Evolutionary conservation across 2,113 vertebrate species (phyloP), one percentile per base, ranked within the genome.

Genomic region (Piaya cayana): DNA sequence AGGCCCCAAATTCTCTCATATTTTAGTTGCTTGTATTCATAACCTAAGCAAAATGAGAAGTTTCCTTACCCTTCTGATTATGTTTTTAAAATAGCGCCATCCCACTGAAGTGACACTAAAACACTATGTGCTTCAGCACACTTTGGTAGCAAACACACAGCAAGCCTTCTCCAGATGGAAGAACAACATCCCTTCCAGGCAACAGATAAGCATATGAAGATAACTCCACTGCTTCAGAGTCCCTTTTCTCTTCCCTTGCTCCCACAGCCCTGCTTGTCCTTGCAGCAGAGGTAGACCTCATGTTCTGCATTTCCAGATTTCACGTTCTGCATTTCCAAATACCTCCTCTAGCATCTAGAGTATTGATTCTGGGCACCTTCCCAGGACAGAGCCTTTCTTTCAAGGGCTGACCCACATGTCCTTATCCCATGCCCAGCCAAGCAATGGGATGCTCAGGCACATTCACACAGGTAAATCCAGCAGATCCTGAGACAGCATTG

Each of bases 281-380:
- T 65, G 63, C 27, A 82, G 75, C 32, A 60, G 70, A 59, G 32
- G 0, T 2, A 9, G 27, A 65, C 49, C 53, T 75, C 43, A 22
- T 30, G 74, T 25, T 56, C 53, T 1, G 6, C 1, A 6, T 59
- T 71, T 67, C 65, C 21, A 2, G 50, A 39, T 43, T 43, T 43
- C 43, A 17, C 17, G 43, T 43, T 43, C 43, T 43, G 43, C 17
- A 17, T 45, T 71, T 67, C 65, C 47, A 49, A 49, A 49, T 10
- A 63, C 18, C 26, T 52, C 14, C 32, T 67, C 19, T 26, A 20
- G 4, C 10, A 39, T 1, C 27, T 6, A 36, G 10, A 29, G 23
- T 0, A 0, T 34, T 82, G 4, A 7, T 68, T 8, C 18, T 15
- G 5, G 17, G 29, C 26, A 47, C 39, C 74, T 62, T 22, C 79